Evolutionary conservation across 2,888 invertebrate genomes (phyloP).

Genomic region (Eurytoma adleriae): DNA sequence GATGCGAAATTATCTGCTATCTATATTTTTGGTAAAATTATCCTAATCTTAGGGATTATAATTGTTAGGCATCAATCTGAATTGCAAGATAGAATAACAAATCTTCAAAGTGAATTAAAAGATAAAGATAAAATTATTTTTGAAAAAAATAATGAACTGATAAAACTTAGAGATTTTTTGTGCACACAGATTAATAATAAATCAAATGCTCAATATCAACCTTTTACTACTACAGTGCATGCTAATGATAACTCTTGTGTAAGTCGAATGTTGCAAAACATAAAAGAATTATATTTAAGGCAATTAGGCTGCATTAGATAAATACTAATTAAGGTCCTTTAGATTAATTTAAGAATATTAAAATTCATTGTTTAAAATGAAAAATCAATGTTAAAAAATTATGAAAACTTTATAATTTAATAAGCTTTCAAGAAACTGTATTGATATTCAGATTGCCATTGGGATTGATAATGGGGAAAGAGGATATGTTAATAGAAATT

Average conservation of each 20-base stretch:
- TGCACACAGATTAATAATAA: constrained; percentile 36
- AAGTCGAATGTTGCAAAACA: constrained; percentile 57
- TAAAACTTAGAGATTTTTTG: constrained; percentile 63
- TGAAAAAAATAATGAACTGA: constrained; percentile 54
- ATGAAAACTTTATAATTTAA: constrained; percentile 20
- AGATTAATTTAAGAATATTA: constrained; percentile 1
- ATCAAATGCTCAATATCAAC: neutral
- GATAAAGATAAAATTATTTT: constrained; percentile 64
- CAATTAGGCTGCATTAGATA: constrained; percentile 19
- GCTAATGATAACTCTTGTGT: constrained; percentile 61
- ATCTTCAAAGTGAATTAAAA: constrained; percentile 63
- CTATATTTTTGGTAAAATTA: constrained; percentile 29
- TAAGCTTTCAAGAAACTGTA: constrained; percentile 47
- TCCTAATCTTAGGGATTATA: constrained; percentile 24
- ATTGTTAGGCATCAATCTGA: constrained; percentile 61
- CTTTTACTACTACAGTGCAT: neutral
- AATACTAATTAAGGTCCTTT: constrained; percentile 27
- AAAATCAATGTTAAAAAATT: neutral
- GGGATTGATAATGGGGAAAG: constrained; percentile 65
- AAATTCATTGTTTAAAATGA: neutral
- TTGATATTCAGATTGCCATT: constrained; percentile 66
- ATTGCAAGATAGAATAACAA: constrained; percentile 63
- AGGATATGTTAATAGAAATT: constrained; percentile 62
- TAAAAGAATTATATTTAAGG: constrained; percentile 16
- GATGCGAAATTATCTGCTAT: neutral